These are phyloP conservation scores for Oikopleura vanhoeffeni DNA, from an alignment of 23 tunicate genomes.

Conservation along the genomic window DNA sequence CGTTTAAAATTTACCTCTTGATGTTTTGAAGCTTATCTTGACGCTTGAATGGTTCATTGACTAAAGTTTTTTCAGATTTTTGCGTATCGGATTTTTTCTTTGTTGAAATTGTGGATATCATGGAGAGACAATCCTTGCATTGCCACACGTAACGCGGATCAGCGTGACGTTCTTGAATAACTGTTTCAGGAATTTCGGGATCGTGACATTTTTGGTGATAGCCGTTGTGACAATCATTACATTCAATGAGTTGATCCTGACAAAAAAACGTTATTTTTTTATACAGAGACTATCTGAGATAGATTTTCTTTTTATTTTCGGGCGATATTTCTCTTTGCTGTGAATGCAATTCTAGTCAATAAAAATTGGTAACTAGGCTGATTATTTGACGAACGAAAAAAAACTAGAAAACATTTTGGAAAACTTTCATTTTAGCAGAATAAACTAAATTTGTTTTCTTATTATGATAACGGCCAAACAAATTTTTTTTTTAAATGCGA, in stretches of 20 bases:
- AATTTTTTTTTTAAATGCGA: no score
- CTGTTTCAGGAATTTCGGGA: neutral
- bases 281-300: neutral
- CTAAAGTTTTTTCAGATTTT: neutral
- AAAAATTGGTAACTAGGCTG: no score
- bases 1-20: neutral
- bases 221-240: neutral
- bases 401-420: no score
- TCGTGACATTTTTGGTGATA: conserved; percentile 8
- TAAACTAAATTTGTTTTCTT: no score
- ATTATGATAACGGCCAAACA: no score
- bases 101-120: neutral
- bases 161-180: neutral
- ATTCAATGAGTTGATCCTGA: neutral
- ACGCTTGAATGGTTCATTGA: neutral
- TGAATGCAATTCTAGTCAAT: no score
- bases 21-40: neutral
- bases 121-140: neutral
- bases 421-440: no score
- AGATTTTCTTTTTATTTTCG: neutral
- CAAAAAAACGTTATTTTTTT: neutral
- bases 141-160: neutral
- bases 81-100: neutral
- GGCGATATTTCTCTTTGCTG: neutral
- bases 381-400: no score